Evolutionary conservation across 2,888 invertebrate genomes (phyloP).

Genomic region (Apamea sordens): DNA sequence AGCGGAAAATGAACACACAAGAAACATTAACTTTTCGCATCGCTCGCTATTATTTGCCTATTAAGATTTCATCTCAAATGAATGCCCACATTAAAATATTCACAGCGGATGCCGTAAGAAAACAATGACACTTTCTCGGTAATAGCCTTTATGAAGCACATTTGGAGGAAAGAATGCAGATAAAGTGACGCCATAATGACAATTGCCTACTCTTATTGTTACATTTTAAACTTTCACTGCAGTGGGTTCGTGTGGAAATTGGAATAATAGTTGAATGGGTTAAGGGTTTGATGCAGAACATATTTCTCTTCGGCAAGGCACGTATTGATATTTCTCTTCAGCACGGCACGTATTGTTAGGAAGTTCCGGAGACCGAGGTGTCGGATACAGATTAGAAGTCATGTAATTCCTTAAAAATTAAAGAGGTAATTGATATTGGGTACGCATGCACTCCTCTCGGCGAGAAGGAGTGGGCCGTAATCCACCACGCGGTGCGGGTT

Average conservation of each 20-base stretch:
- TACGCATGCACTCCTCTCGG: not conserved
- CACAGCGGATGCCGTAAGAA: constrained; percentile 39
- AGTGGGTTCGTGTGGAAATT: constrained; percentile 23
- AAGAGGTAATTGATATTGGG: not conserved
- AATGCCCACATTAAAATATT: constrained; percentile 44
- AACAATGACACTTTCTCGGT: constrained; percentile 56
- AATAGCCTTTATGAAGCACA: constrained; percentile 38
- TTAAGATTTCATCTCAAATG: constrained; percentile 50
- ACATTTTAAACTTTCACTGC: constrained; percentile 35
- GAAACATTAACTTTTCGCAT: constrained; percentile 18
- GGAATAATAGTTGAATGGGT: not conserved
- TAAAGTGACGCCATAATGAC: constrained; percentile 60
- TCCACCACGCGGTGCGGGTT: not conserved
- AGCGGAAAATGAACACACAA: constrained; percentile 1
- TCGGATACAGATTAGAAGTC: not conserved
- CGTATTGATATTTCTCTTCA: not conserved
- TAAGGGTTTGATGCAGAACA: constrained; percentile 10
- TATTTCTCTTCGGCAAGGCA: not conserved
- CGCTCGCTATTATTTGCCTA: constrained; percentile 43
- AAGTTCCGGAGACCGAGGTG: not conserved
- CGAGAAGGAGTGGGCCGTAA: not conserved
- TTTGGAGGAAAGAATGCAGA: constrained; percentile 32
- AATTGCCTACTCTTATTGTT: constrained; percentile 39
- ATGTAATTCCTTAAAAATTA: too few relatives aligned
- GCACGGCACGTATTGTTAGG: too few relatives aligned